A percentile compares a stretch with the other conserved stretches of the same genome.
Conservation (phyloP, 2,888 invertebrate genomes). For the Tipula unca region DNA sequence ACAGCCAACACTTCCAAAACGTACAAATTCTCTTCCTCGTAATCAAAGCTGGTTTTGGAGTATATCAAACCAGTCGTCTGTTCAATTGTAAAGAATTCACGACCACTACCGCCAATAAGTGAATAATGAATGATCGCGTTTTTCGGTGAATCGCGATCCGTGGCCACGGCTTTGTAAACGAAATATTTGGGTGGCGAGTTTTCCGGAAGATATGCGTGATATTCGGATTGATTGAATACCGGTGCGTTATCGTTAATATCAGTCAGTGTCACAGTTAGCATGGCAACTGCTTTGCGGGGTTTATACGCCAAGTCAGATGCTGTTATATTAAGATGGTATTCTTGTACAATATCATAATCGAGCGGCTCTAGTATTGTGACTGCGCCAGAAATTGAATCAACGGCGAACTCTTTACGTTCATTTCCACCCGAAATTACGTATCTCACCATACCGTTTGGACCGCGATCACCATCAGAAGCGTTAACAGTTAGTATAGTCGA, state of each 20-base stretch:
- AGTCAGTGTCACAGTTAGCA: conserved; percentile 74
- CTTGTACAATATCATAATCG: conserved; percentile 79
- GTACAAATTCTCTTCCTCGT: conserved; percentile 71
- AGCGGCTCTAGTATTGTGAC: conserved; percentile 70
- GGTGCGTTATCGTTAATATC: conserved; percentile 94
- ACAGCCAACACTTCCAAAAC: conserved; percentile 68
- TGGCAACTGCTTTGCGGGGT: conserved; percentile 65
- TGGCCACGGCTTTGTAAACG: conserved; percentile 66
- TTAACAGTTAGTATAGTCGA: conserved; percentile 75
- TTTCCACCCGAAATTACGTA: conserved; percentile 81
- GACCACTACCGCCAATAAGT: conserved; percentile 66
- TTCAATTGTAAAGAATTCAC: conserved; percentile 69
- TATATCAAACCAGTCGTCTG: conserved; percentile 64
- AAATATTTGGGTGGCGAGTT: conserved; percentile 67
- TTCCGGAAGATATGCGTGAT: conserved; percentile 72
- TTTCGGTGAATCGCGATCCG: conserved; percentile 79
- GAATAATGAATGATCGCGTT: conserved; percentile 80
- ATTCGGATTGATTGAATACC: conserved; percentile 66
- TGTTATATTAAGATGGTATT: conserved; percentile 78
- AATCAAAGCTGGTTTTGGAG: conserved; percentile 73
- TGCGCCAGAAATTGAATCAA: conserved; percentile 67
- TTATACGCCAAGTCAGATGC: conserved; percentile 81
- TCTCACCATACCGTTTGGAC: conserved; percentile 81
- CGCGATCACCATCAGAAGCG: conserved; percentile 77
- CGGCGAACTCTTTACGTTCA: conserved; percentile 66